Conservation (phyloP, 2,113 vertebrate genomes). For the Amphilophus citrinellus region DNA sequence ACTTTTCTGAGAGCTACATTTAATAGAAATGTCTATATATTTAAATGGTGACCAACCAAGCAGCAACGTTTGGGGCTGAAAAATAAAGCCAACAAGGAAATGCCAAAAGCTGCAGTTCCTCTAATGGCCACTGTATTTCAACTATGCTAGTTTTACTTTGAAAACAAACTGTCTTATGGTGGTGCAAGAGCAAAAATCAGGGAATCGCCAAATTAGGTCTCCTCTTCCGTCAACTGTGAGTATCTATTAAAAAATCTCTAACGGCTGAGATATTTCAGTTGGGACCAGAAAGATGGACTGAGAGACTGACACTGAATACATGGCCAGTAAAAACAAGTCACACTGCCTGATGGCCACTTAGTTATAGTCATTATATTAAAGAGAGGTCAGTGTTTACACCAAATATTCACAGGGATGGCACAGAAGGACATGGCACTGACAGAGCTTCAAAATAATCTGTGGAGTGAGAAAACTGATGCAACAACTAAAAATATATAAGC, state of each 20-base stretch:
- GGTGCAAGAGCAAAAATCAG: no score
- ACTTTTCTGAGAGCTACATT: background rate
- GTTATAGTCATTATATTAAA: background rate
- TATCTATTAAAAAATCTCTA: no score
- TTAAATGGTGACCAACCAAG: background rate
- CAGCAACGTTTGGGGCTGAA: background rate
- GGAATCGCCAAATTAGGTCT: no score
- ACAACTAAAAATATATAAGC: no score
- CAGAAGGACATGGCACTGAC: background rate
- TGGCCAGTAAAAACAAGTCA: background rate
- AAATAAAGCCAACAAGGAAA: background rate
- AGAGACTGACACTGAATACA: background rate
- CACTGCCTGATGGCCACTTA: fast-evolving
- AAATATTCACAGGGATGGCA: fast-evolving
- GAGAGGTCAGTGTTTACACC: background rate
- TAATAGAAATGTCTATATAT: background rate
- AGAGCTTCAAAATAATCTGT: background rate
- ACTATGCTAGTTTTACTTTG: no score
- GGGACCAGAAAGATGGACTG: no score
- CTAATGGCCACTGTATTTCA: no score
- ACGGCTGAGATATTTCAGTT: no score
- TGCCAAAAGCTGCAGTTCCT: background rate
- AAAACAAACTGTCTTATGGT: no score
- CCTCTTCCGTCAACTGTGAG: no score
- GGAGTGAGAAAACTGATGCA: no score